phyloP scores from a whole-genome alignment of 2,797 vertebrate species.

The Darevskia nairensis region DNA sequence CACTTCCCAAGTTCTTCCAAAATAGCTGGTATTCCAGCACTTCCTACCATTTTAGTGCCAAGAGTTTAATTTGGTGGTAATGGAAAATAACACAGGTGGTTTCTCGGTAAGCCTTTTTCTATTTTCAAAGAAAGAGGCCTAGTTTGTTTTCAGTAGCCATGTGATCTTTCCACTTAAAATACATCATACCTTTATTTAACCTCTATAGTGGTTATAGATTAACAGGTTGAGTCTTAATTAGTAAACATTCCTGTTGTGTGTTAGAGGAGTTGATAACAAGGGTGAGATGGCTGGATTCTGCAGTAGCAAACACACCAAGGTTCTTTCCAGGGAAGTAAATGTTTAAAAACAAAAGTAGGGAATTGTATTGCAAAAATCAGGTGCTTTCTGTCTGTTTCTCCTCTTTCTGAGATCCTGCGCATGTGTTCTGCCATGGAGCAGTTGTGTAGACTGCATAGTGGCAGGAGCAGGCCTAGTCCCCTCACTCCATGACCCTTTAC shows the following conservation, averaged over 20 bases:
- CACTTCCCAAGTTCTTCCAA: conserved; percentile 16
- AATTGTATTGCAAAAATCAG: conserved; percentile 14
- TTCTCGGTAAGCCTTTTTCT: not conserved
- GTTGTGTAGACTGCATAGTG: not conserved
- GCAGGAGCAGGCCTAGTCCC: not conserved
- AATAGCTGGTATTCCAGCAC: not conserved
- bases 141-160: conserved; percentile 43
- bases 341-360: conserved; percentile 43
- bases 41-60: not conserved
- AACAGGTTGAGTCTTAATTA: conserved; percentile 53
- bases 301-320: conserved; percentile 33
- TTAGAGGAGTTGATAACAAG: conserved; percentile 46
- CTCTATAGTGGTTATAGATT: conserved; percentile 59
- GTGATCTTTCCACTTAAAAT: conserved; percentile 51
- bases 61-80: conserved; percentile 36
- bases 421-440: not conserved
- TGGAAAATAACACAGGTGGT: conserved; percentile 33
- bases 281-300: conserved; percentile 42
- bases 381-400: not conserved
- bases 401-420: not conserved
- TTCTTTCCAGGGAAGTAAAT: conserved; percentile 45
- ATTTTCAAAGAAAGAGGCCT: conserved; percentile 1
- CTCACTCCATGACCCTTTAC: not conserved
- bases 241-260: conserved; percentile 43
- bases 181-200: conserved; percentile 48